Base-by-base conservation (phyloP, 2,888 invertebrate species). In the Cyclophora punctaria region DNA sequence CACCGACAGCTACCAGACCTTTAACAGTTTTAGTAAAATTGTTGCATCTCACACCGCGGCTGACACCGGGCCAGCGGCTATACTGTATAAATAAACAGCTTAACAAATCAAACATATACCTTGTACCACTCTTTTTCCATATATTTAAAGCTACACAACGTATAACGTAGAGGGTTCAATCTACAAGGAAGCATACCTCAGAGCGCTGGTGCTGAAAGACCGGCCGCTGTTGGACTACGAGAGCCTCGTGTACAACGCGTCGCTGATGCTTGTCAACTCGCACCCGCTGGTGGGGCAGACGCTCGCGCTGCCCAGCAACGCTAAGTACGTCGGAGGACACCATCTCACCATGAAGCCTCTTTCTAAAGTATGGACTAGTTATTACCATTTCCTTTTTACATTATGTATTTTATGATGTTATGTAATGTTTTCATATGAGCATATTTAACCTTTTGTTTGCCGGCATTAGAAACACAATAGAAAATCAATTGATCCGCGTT, bases 251-350 rank as follows among this genome's bases (percentile, higher is more conserved):
- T 63, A 68, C 58, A 71, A 72, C 45, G 75, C 64, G 0, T 73
- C 79, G 0, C 49, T 78, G 57, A 56, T 81, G 51, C 64, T 81
- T 37, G 48, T 77, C n/a, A 78, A 81, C 60, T 73, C 78, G 2
- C 70, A 76, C 41, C 71, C 76, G 0, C 56, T 70, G 33, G 58
- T 80, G 20, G 76, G 75, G 0, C 75, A 75, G 56, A 52, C 57
- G 0, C 46, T 75, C 48, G 64, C 77, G 1, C 46, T 78, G 48
- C 77, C 81, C 0, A 60, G 59, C 3, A 78, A 64, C 47, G 69
- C 66, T 2, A 74, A 74, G 53, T 71, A 73, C 42, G 55, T 81
- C 2, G 81, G 79, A 0, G 77, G 79, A 20, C 79, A 80, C 52
- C 80, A 81, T 49, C 54, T 81, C 20, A 20, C 20, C 20, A 20